Conservation (phyloP, 2,888 invertebrate genomes). For the Ochlodes sylvanus region DNA sequence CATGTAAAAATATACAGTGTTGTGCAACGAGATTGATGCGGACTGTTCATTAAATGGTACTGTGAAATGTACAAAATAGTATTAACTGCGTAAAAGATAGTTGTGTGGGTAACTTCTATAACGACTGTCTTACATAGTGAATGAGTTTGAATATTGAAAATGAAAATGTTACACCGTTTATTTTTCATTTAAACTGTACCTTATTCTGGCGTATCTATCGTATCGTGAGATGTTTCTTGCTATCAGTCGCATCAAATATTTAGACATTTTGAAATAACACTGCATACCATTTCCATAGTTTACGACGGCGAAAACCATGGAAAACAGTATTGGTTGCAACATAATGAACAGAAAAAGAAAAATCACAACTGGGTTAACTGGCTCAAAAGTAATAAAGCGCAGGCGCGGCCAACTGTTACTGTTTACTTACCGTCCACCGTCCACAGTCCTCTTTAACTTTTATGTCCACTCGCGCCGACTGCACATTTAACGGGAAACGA, state of each 20-base stretch:
- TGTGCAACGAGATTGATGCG: background rate
- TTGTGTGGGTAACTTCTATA: too few relatives aligned
- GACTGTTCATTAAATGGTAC: background rate
- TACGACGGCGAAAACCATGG: background rate
- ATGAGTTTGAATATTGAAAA: too few relatives aligned
- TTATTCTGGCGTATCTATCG: too few relatives aligned
- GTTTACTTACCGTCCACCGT: conserved; percentile 10
- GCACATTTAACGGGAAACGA: conserved; percentile 16
- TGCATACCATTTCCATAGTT: background rate
- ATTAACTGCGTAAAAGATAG: too few relatives aligned
- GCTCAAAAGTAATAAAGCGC: background rate
- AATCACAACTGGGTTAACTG: conserved; percentile 3
- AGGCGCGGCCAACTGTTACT: conserved; percentile 16
- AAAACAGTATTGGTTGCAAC: background rate
- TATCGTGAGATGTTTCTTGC: background rate
- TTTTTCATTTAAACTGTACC: too few relatives aligned
- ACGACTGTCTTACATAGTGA: too few relatives aligned
- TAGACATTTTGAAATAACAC: background rate
- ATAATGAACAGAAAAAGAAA: background rate
- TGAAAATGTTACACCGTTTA: too few relatives aligned
- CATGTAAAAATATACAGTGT: too few relatives aligned
- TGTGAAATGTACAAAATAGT: background rate
- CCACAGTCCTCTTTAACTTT: conserved; percentile 10
- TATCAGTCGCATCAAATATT: background rate
- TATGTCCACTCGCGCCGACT: background rate